Evolutionary conservation across 2,797 vertebrate genomes (phyloP), one percentile per base, ranked within the genome.

Genomic region (Adelosebastes latens): DNA sequence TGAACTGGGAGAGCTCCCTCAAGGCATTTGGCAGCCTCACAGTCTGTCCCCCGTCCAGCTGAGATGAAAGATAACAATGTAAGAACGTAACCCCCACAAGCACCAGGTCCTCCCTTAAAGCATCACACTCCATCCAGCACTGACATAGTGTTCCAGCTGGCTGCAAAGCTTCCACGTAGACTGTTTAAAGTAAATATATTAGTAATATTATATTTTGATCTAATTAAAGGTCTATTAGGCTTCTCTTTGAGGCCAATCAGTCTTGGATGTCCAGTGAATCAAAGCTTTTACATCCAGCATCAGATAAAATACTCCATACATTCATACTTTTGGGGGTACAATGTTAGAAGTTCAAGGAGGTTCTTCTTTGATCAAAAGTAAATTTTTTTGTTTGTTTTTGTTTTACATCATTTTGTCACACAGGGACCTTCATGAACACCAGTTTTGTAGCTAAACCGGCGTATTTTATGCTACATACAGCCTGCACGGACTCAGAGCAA

Each of bases 11-110:
- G 77, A 77, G 72, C 72, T 89, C 87, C 87, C 87, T 65, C 5
- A 77, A 90, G 92, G 84, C 80, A 39, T 84, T 63, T 70, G 77
- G 77, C 81, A 75, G 86, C 77, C 59, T 75, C 34, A 11, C 67
- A 34, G 81, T 77, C 42, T 34, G 59, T 74, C 63, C 73, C 55
- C 42, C 2, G 10, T 83, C 83, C 75, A 81, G 67, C 85, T 61
- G 60, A 85, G 81, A 90, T 76, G 62, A 90, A 83, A 87, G 82
- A 91, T 90, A 82, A 82, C 88, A 84, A 81, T 75, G 72, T 84
- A 86, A 79, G 74, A 65, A 72, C 2, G 6, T 68, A 20, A 64
- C 75, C 55, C 67, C 31, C 31, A 58, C 42, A 29, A 53, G 20
- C 53, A 34, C 64, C 74, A 5, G 32, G 27, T 73, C 56, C 73